Conservation (phyloP, 1,140 invertebrate species). For the Antheraea mylitta region DNA sequence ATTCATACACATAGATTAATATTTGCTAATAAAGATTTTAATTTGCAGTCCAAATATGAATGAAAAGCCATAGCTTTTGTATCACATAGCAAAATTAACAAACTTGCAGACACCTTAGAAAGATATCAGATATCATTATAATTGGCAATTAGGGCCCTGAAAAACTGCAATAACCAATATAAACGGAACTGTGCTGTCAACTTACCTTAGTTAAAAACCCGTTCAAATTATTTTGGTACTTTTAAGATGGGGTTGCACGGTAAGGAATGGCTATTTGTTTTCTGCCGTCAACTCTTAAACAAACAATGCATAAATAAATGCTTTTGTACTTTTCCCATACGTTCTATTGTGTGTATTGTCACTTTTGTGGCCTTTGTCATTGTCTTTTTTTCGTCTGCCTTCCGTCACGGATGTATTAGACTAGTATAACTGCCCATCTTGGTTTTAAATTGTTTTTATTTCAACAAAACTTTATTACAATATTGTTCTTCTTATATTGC, state of each 20-base stretch:
- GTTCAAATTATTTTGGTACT: conserved; percentile 18
- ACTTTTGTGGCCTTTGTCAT: conserved; percentile 64
- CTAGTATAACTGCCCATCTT: conserved; percentile 29
- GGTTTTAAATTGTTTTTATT: neutral
- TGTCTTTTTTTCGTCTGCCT: conserved; percentile 32
- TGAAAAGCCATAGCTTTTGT: neutral
- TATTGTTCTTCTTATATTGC: neutral
- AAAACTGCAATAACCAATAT: conserved; percentile 37
- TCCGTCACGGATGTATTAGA: conserved; percentile 14
- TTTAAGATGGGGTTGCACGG: conserved; percentile 50
- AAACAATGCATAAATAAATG: conserved; percentile 71
- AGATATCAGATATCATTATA: conserved; percentile 72
- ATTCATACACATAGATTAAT: no score
- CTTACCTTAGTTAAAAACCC: neutral
- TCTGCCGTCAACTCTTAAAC: conserved; percentile 69
- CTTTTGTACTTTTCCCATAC: conserved; percentile 70
- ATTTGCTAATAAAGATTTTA: no score
- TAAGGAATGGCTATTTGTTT: conserved; percentile 65
- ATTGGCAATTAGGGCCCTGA: conserved; percentile 69
- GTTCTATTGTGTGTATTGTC: conserved; percentile 64
- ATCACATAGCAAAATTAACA: neutral
- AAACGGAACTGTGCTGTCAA: neutral
- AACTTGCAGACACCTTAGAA: conserved; percentile 18
- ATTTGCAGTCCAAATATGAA: neutral
- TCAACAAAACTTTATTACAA: neutral